Conservation (phyloP, 2,797 vertebrate genomes). For the Platyrinchus mystaceus region DNA sequence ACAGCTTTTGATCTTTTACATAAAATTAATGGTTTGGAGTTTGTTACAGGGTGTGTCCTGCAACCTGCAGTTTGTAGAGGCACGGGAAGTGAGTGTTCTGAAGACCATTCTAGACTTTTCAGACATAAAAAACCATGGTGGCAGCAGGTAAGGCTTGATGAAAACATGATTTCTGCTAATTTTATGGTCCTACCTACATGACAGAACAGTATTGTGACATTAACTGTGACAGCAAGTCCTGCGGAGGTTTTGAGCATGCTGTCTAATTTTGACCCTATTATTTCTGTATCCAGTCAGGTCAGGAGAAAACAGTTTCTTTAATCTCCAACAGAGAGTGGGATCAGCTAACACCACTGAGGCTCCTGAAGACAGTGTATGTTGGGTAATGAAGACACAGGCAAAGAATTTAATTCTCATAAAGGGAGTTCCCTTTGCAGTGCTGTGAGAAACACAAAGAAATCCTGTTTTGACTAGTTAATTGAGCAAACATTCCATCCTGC, state of each 20-base stretch:
- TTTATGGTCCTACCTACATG: background rate
- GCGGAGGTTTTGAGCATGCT: background rate
- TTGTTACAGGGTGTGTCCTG: background rate
- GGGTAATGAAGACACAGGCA: background rate
- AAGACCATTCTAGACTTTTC: background rate
- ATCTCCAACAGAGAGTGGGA: background rate
- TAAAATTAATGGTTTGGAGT: background rate
- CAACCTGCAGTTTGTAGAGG: background rate
- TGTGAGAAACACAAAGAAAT: slow-evolving; percentile 50
- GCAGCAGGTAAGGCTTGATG: background rate
- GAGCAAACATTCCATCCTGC: slow-evolving; percentile 65
- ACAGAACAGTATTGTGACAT: background rate
- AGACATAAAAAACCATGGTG: fast-evolving
- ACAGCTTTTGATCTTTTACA: background rate
- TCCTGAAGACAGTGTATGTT: background rate
- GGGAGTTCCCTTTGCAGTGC: slow-evolving; percentile 5
- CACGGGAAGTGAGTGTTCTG: background rate
- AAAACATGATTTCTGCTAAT: background rate
- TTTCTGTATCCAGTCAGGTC: background rate
- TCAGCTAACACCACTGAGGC: background rate
- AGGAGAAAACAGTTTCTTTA: background rate
- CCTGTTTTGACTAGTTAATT: slow-evolving; percentile 62
- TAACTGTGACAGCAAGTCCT: background rate
- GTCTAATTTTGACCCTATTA: background rate
- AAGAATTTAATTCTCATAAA: slow-evolving; percentile 16